A percentile compares a stretch with the other conserved stretches of the same genome.
These are phyloP conservation scores for Acleris holmiana DNA, from an alignment of 2,888 invertebrate species.

Conservation along the genomic window DNA sequence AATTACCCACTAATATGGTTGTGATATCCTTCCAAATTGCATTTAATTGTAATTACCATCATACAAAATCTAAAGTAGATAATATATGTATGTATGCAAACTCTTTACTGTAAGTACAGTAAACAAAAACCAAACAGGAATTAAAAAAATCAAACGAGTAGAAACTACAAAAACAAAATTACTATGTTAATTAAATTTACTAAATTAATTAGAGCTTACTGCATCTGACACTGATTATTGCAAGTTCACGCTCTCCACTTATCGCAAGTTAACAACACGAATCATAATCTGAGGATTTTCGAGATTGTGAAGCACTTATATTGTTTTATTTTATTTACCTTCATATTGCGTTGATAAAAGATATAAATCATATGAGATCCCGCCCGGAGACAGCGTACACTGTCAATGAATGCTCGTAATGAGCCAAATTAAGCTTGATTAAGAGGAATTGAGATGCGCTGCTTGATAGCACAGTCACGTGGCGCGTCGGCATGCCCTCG, in stretches of 20 bases:
- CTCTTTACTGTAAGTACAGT: no score
- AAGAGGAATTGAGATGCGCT: conserved; percentile 74
- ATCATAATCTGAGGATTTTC: conserved; percentile 4
- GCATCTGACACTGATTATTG: conserved; percentile 3
- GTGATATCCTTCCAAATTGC: no score
- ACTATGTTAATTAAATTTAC: background rate
- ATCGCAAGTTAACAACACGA: background rate
- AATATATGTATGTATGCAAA: no score
- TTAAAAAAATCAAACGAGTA: no score
- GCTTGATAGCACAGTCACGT: conserved; percentile 60
- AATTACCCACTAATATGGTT: no score
- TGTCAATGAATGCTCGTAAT: conserved; percentile 63
- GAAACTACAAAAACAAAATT: no score
- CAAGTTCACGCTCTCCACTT: background rate
- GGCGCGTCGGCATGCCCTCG: conserved; percentile 38
- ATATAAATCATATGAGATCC: conserved; percentile 37
- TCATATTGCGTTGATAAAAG: background rate
- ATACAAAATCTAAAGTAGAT: no score
- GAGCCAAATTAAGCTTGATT: conserved; percentile 74
- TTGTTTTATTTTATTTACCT: background rate
- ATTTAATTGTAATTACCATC: no score
- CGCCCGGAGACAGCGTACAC: conserved; percentile 48
- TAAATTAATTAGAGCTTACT: background rate
- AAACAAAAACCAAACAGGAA: no score
- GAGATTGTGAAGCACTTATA: no score